Evolutionary conservation across 2,888 invertebrate genomes (phyloP).

Genomic region (Trachelus iudaicus): DNA sequence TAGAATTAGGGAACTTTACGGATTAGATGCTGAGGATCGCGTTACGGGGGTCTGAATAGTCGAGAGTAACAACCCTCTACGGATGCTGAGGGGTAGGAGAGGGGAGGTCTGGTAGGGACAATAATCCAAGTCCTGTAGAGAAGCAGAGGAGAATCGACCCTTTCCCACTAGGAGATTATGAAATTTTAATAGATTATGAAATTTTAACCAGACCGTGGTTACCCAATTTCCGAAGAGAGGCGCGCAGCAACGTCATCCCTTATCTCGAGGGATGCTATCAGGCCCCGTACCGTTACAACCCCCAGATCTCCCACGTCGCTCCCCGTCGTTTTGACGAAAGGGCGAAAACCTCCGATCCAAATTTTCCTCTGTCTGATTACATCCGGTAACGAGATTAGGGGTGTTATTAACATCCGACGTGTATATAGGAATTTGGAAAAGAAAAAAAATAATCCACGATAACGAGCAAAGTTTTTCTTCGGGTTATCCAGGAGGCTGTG

Average conservation of each 20-base stretch:
- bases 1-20: neutral
- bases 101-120: neutral
- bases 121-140: neutral
- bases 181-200: neutral
- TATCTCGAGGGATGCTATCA: neutral
- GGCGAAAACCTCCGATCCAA: neutral
- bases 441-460: neutral
- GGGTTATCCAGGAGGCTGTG: neutral
- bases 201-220: neutral
- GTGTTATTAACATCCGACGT: neutral
- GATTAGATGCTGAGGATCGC: neutral
- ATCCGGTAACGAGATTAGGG: neutral
- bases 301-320: neutral
- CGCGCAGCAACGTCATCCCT: neutral
- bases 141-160: neutral
- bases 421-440: neutral
- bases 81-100: neutral
- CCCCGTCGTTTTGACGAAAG: neutral
- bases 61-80: neutral
- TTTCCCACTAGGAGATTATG: neutral
- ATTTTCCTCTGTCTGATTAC: neutral
- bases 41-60: neutral
- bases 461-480: neutral
- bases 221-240: neutral
- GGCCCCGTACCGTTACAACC: neutral